These are phyloP conservation scores for Riptortus pedestris DNA, from an alignment of 1,140 invertebrate genomes.

Conservation along the genomic window DNA sequence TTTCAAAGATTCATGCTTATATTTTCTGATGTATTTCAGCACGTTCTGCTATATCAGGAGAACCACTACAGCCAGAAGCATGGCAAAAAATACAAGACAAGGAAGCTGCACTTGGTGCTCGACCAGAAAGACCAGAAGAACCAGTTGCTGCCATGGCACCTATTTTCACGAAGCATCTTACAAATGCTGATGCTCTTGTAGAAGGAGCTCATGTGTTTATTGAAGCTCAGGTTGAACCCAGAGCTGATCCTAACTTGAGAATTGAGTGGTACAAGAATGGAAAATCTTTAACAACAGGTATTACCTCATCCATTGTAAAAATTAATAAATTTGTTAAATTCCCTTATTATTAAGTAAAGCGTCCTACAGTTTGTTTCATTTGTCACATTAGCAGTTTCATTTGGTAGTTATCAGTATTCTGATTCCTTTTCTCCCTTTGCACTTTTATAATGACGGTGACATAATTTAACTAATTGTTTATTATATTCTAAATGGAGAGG, in stretches of 20 bases:
- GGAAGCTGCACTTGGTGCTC: constrained; percentile 78
- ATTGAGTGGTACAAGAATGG: constrained; percentile 92
- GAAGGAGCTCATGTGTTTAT: constrained; percentile 86
- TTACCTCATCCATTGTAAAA: too few relatives aligned
- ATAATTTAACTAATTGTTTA: too few relatives aligned
- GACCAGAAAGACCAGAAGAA: constrained; percentile 73
- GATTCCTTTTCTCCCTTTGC: too few relatives aligned
- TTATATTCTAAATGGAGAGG: too few relatives aligned
- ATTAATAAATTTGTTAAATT: too few relatives aligned
- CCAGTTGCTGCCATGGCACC: constrained; percentile 72
- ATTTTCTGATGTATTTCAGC: constrained; percentile 36
- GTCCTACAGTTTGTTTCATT: too few relatives aligned
- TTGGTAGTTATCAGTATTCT: too few relatives aligned
- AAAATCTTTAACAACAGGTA: constrained; percentile 68
- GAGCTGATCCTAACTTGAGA: constrained; percentile 83
- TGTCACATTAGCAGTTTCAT: too few relatives aligned
- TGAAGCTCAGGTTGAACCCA: constrained; percentile 84
- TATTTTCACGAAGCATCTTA: constrained; percentile 81
- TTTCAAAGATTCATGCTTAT: neutral
- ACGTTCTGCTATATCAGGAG: constrained; percentile 63
- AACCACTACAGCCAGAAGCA: constrained; percentile 71
- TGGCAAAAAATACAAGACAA: constrained; percentile 83
- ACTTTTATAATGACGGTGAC: too few relatives aligned
- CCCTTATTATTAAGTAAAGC: too few relatives aligned
- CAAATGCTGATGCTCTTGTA: constrained; percentile 71